Percentiles rank a stretch among this genome's conserved stretches.
Evolutionary conservation across 2,113 vertebrate genomes (phyloP).

Genomic region (Origma solitaria): DNA sequence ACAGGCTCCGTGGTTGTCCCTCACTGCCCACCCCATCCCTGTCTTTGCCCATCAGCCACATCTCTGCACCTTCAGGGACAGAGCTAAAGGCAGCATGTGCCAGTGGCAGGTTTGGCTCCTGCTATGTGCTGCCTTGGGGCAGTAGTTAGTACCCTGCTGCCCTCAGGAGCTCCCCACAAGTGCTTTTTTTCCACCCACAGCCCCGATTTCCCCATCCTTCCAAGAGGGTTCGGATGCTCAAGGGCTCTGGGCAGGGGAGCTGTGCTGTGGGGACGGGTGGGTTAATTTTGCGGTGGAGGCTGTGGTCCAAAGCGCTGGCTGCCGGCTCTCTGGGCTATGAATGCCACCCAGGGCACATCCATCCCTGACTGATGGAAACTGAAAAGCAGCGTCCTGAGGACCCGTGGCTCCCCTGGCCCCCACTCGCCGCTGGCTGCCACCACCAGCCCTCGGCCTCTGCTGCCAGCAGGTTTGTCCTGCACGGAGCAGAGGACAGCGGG

Average conservation of each 20-base stretch:
- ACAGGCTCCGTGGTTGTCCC: not conserved
- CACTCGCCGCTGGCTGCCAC: not conserved
- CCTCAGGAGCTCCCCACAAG: not conserved
- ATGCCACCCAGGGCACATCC: not conserved
- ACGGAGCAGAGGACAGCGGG: accelerated
- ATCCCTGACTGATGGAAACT: not conserved
- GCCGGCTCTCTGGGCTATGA: not conserved
- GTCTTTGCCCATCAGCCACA: not conserved
- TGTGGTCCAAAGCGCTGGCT: not conserved
- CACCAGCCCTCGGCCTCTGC: accelerated
- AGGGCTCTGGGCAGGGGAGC: not conserved
- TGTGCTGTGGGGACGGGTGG: accelerated
- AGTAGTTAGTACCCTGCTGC: not conserved
- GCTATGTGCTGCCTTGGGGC: not conserved
- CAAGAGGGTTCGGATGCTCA: accelerated
- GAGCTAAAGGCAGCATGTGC: not conserved
- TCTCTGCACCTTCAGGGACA: not conserved
- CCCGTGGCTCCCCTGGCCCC: not conserved
- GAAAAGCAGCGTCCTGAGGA: not conserved
- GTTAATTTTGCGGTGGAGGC: not conserved
- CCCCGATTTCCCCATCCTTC: not conserved
- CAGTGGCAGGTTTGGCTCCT: not conserved
- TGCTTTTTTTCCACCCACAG: not conserved
- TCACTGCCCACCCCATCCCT: not conserved
- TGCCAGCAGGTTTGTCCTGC: not conserved